Evolutionary conservation across 2,113 vertebrate genomes (phyloP).

Genomic region (Oreochromis spilurus): DNA sequence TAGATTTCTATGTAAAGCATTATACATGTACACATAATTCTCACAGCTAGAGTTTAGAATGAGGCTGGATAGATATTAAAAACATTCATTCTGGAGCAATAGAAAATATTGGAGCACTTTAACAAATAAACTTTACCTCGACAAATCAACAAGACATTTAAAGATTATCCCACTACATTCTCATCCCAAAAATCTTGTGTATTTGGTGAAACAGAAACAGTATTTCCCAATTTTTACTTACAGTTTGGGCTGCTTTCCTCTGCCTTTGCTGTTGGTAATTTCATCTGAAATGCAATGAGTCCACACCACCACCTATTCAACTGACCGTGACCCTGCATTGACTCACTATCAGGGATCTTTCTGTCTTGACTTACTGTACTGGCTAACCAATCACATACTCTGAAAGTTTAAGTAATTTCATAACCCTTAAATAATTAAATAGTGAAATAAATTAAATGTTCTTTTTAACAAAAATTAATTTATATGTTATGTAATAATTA

Average conservation of each 20-base stretch:
- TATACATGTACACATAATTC: not conserved
- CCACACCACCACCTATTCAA: accelerated
- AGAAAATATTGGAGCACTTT: not conserved
- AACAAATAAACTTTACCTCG: accelerated
- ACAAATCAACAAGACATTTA: not conserved
- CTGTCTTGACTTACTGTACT: not conserved
- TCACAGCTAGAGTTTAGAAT: not conserved
- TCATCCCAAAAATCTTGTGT: accelerated
- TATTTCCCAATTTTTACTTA: not conserved
- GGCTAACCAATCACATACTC: not conserved
- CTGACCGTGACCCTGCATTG: not conserved
- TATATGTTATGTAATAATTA: not conserved
- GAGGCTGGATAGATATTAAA: not conserved
- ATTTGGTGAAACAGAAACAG: not conserved
- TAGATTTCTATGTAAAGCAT: not conserved
- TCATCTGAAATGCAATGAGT: not conserved
- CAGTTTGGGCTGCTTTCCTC: not conserved
- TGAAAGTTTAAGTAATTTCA: accelerated
- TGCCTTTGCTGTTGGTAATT: not conserved
- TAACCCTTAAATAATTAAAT: not conserved
- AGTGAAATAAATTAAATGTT: not conserved
- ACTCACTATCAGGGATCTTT: not conserved
- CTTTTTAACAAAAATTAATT: not conserved
- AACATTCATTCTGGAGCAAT: accelerated
- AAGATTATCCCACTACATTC: not conserved